Percentiles rank a stretch among this genome's conserved stretches.
Conservation (phyloP, 2,113 vertebrate species). For the Myrmophylax atrothorax region DNA sequence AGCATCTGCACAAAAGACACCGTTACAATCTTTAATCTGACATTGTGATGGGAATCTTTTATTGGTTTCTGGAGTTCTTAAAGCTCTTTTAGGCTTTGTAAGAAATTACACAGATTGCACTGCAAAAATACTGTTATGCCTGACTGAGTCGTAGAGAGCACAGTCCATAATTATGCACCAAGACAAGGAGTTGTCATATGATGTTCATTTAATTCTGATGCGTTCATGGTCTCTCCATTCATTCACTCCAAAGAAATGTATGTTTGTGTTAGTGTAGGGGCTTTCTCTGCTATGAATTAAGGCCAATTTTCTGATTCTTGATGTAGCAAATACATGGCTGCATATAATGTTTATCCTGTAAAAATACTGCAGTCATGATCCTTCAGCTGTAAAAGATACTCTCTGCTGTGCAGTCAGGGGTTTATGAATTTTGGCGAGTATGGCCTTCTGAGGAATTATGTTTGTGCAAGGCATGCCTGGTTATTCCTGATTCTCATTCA, state of each 20-base stretch:
- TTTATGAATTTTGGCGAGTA: fast-evolving
- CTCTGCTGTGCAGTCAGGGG: not conserved
- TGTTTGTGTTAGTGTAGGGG: not conserved
- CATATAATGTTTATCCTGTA: not conserved
- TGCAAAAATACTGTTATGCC: not conserved
- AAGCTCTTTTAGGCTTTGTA: not conserved
- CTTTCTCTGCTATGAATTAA: not conserved
- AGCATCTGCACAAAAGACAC: not conserved
- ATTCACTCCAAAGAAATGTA: not conserved
- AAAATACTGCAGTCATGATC: not conserved
- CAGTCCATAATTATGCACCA: not conserved
- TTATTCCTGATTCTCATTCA: not conserved
- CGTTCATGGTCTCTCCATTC: not conserved
- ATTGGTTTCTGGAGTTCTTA: not conserved
- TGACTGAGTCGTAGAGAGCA: not conserved
- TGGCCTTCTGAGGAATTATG: not conserved
- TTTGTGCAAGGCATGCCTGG: not conserved
- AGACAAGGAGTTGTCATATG: not conserved
- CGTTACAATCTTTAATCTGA: not conserved
- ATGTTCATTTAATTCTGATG: not conserved
- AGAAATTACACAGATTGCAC: not conserved
- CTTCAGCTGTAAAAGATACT: not conserved
- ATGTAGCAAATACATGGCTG: not conserved
- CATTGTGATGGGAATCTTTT: not conserved
- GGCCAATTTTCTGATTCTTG: not conserved